phyloP scores from a whole-genome alignment of 2,113 vertebrate species.

The Pantherophis guttatus region DNA sequence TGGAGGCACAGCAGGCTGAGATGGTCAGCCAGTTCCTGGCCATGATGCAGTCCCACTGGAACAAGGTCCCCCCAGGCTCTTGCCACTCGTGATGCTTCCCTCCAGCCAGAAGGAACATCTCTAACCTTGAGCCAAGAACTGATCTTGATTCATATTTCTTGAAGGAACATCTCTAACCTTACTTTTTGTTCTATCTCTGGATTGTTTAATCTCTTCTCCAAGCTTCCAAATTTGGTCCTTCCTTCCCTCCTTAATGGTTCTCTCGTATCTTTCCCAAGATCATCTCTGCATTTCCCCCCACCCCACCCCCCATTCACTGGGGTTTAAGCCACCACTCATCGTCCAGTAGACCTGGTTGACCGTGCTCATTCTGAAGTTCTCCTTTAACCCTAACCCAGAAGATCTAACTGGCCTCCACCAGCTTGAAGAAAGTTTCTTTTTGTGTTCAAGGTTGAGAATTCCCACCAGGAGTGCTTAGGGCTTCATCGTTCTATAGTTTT shows the following conservation, averaged over 20 bases:
- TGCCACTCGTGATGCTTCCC: too few relatives aligned
- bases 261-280: background rate
- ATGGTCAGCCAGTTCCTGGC: too few relatives aligned
- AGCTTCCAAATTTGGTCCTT: background rate
- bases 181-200: background rate
- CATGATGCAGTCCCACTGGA: too few relatives aligned
- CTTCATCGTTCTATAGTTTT: constrained; percentile 43
- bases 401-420: background rate
- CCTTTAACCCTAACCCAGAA: background rate
- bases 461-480: constrained; percentile 41
- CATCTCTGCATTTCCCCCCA: background rate
- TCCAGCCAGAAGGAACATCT: too few relatives aligned
- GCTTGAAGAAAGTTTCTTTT: background rate
- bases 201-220: background rate
- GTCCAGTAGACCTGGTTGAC: background rate
- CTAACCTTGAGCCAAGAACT: too few relatives aligned
- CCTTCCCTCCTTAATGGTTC: background rate
- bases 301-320: background rate
- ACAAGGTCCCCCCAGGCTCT: too few relatives aligned
- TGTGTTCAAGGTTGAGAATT: constrained; percentile 24
- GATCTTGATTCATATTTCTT: too few relatives aligned
- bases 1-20: too few relatives aligned
- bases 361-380: background rate
- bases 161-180: background rate
- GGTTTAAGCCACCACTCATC: background rate